Base-by-base conservation (phyloP, 2,888 invertebrate species). In the Enchytraeus crypticus region DNA sequence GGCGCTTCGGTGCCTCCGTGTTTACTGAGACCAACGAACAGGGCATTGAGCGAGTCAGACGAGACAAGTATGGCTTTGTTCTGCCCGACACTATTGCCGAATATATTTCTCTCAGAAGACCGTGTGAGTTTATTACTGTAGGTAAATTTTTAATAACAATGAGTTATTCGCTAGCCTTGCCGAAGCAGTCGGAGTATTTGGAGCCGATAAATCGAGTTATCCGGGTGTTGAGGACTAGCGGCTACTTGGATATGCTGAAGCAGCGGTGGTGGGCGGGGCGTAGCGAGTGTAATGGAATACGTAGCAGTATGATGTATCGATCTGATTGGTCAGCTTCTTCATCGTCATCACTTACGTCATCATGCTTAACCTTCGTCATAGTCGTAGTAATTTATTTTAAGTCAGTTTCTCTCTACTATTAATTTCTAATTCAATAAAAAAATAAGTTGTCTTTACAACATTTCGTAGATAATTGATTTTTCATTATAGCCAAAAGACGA, bases 61-160 rank as follows among this genome's bases (percentile, higher is more conserved):
- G 49, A n/a, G 63, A 63, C 23, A 59, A 60, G 26, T 67, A 53
- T 45, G 65, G 60, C 57, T 67, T 59, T 51, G 47, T 67, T 5
- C 57, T 67, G 26, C 67, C 67, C 18, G 59, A 61, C 29, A 61
- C 53, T 21, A 67, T 67, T 38, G 67, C 54, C 3, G 64, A 66
- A 34, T 67, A 67, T 46, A 55, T 67, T 56, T 38, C 61, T 14
- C 33, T 53, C n/a, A 54, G 66, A 43, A 51, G 57, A 46, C 67
- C 67, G 5, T 67, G 67, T 43, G 67, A 67, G 53, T 53, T 67
- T 11, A 55, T 61, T 14, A 59, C 60, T 18, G 60, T 67, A 21
- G 66, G 63, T 21, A 38, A 53, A 26, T 61, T 66, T 29, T 60
- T 67, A 3, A 61, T 66, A 58, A 54, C 57, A 51, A 51, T 54